A percentile compares a stretch with the other conserved stretches of the same genome.
Evolutionary conservation across 2,113 vertebrate species (phyloP).

Genomic region (Ictalurus furcatus): DNA sequence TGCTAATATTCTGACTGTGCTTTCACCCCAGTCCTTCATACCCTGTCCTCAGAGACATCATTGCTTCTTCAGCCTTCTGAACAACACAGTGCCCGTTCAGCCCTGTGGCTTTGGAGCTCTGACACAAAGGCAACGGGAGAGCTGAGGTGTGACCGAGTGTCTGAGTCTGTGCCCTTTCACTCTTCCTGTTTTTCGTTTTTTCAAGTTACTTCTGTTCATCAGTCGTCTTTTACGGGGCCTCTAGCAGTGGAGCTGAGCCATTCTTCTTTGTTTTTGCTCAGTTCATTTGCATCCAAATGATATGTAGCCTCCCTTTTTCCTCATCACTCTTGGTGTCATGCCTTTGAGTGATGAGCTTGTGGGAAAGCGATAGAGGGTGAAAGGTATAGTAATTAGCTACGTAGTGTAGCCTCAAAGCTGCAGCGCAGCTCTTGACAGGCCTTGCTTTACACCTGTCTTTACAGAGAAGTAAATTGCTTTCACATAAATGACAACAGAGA

Average conservation of each 20-base stretch:
- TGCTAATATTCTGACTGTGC: background rate
- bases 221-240: background rate
- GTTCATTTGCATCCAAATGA: slow-evolving; percentile 52
- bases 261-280: slow-evolving; percentile 36
- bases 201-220: slow-evolving; percentile 15
- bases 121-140: slow-evolving; percentile 34
- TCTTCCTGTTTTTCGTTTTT: background rate
- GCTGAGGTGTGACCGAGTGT: slow-evolving; percentile 34
- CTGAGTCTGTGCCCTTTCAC: slow-evolving; percentile 21
- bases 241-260: slow-evolving; percentile 25
- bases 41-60: background rate
- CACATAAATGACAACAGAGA: slow-evolving; percentile 1
- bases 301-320: slow-evolving; percentile 23
- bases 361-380: slow-evolving; percentile 36
- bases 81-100: slow-evolving; percentile 10
- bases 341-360: slow-evolving; percentile 43
- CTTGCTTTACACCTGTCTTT: slow-evolving; percentile 29
- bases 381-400: slow-evolving; percentile 47
- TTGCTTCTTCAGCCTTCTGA: slow-evolving; percentile 23
- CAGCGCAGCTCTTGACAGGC: background rate
- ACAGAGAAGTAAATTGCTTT: slow-evolving; percentile 21
- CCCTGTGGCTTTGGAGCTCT: slow-evolving; percentile 31
- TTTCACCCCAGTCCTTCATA: slow-evolving; percentile 3
- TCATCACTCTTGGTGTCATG: slow-evolving; percentile 35
- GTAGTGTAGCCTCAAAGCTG: slow-evolving; percentile 15